phyloP scores from a whole-genome alignment of 2,888 invertebrate genomes.

The Seira ritae region DNA sequence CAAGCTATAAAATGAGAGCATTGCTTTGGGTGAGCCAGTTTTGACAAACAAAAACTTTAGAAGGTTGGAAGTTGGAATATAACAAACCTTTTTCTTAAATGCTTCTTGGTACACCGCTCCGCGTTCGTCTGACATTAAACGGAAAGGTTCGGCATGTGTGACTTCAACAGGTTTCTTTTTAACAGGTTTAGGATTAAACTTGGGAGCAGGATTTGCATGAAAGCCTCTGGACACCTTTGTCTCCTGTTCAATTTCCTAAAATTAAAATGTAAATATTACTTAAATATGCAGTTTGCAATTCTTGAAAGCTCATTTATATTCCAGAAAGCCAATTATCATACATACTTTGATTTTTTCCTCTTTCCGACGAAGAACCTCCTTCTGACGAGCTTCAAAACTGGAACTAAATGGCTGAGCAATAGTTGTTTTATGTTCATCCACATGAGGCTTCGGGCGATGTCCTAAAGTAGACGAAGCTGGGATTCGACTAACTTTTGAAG shows the following conservation, averaged over 20 bases:
- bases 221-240: slow-evolving; percentile 81
- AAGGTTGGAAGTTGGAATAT: background rate
- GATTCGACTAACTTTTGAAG: slow-evolving; percentile 41
- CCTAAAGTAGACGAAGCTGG: slow-evolving; percentile 39
- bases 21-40: no score
- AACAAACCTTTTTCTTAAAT: slow-evolving; percentile 64
- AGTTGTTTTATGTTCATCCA: slow-evolving; percentile 63
- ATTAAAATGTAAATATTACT: background rate
- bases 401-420: slow-evolving; percentile 79
- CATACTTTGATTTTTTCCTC: slow-evolving; percentile 81
- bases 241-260: slow-evolving; percentile 76
- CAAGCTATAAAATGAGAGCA: no score
- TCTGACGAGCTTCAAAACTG: slow-evolving; percentile 81
- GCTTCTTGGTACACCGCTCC: slow-evolving; percentile 67
- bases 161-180: slow-evolving; percentile 73
- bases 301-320: background rate
- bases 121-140: slow-evolving; percentile 73
- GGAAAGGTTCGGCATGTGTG: slow-evolving; percentile 75
- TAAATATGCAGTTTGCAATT: background rate
- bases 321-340: slow-evolving; percentile 43
- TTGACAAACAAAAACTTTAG: background rate
- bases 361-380: slow-evolving; percentile 78
- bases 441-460: no score
- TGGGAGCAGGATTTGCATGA: slow-evolving; percentile 83
- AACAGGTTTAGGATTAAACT: slow-evolving; percentile 77